Evolutionary conservation across 1,140 invertebrate species (phyloP).

Genomic region (Drosophila sechellia): DNA sequence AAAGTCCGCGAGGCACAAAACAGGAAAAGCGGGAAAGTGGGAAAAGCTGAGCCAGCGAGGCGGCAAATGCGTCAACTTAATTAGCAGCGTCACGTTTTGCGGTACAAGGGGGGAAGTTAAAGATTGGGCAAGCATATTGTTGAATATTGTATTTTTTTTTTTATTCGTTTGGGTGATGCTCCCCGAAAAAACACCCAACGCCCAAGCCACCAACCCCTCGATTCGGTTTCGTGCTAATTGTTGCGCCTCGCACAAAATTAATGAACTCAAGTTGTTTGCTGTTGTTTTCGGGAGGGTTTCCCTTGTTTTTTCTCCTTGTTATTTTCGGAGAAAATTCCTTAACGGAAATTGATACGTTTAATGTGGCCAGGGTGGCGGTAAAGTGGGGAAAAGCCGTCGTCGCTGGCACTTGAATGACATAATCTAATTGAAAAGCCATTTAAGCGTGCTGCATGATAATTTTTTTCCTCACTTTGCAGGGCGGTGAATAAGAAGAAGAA

Average conservation of each 20-base stretch:
- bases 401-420: constrained; percentile 71
- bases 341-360: constrained; percentile 78
- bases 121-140: constrained; percentile 57
- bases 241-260: constrained; percentile 81
- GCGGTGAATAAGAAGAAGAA: neutral
- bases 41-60: constrained; percentile 49
- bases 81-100: constrained; percentile 78
- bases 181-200: constrained; percentile 1
- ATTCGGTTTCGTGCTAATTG: constrained; percentile 79
- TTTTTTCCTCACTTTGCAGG: constrained; percentile 31
- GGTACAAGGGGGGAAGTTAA: constrained; percentile 3
- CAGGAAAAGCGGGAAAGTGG: constrained; percentile 21
- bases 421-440: constrained; percentile 83
- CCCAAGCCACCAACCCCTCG: constrained; percentile 16
- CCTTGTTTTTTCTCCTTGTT: constrained; percentile 18
- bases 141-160: constrained; percentile 63
- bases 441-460: constrained; percentile 82
- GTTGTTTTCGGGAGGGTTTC: constrained; percentile 38
- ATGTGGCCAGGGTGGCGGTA: constrained; percentile 21
- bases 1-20: constrained; percentile 53
- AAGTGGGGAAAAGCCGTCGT: constrained; percentile 25
- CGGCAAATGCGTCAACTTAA: constrained; percentile 80
- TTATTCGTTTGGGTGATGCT: constrained; percentile 1
- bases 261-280: constrained; percentile 78
- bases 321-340: constrained; percentile 58